Evolutionary conservation across 2,113 vertebrate species (phyloP).

Genomic region (Indicator maculatus): DNA sequence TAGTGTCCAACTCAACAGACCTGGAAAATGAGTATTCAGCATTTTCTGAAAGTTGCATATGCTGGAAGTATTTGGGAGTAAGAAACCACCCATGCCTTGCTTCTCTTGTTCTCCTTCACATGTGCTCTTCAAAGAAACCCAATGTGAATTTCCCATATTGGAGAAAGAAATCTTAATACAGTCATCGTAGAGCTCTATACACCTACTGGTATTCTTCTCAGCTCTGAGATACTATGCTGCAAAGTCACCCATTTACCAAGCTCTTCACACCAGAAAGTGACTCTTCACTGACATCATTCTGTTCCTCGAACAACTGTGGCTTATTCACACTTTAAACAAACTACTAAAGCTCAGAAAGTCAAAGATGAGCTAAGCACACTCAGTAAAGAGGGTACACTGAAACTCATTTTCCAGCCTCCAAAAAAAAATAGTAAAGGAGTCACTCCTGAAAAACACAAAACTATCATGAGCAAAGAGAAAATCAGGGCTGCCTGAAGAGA

Average conservation of each 20-base stretch:
- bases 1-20: not conserved
- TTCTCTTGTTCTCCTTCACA: not conserved
- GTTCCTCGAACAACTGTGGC: not conserved
- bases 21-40: not conserved
- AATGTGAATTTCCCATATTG: not conserved
- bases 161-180: constrained; percentile 30
- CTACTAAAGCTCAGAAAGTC: not conserved
- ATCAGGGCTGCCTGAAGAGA: not conserved
- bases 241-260: constrained; percentile 14
- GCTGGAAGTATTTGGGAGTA: not conserved
- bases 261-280: constrained; percentile 14
- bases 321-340: not conserved
- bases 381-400: constrained; percentile 11
- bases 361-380: not conserved
- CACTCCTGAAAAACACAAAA: not conserved
- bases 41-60: not conserved
- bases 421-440: not conserved
- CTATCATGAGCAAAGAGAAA: constrained; percentile 13
- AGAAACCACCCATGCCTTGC: not conserved
- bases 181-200: constrained; percentile 33
- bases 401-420: not conserved
- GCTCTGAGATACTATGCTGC: not conserved
- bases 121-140: not conserved
- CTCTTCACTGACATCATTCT: constrained; percentile 21
- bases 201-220: constrained; percentile 11